Evolutionary conservation across 2,113 vertebrate genomes (phyloP).

Genomic region (Oriolus oriolus): DNA sequence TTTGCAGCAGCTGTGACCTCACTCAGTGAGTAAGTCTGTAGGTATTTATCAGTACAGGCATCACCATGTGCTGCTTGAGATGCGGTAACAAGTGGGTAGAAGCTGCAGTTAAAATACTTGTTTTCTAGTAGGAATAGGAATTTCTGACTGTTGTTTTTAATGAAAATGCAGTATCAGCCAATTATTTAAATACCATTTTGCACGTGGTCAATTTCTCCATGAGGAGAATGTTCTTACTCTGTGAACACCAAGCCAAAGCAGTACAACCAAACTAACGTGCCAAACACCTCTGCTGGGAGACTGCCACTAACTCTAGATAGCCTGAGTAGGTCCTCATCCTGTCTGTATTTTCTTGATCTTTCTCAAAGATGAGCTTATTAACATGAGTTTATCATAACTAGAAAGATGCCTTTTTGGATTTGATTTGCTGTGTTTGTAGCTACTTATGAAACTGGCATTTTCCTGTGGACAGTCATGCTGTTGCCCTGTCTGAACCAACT

Average conservation of each 20-base stretch:
- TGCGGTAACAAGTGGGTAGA: not conserved
- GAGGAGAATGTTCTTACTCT: not conserved
- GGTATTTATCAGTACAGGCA: not conserved
- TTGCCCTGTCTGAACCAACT: not conserved
- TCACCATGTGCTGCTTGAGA: accelerated
- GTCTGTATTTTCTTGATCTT: not conserved
- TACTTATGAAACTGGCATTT: not conserved
- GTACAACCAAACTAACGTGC: not conserved
- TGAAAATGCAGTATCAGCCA: not conserved
- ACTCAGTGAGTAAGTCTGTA: not conserved
- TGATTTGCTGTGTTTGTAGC: not conserved
- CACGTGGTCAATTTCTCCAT: accelerated
- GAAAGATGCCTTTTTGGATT: not conserved
- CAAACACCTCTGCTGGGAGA: not conserved
- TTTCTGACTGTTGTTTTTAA: not conserved
- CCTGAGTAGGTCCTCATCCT: not conserved
- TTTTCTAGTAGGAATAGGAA: not conserved
- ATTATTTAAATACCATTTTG: not conserved
- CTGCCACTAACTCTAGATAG: not conserved
- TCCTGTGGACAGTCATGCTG: not conserved
- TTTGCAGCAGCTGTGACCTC: not conserved
- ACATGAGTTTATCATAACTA: not conserved
- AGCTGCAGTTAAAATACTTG: not conserved
- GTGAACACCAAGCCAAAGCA: not conserved
- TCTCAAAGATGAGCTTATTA: not conserved